Conservation (phyloP, 2,888 invertebrate genomes). For the Geotrupes spiniger region DNA sequence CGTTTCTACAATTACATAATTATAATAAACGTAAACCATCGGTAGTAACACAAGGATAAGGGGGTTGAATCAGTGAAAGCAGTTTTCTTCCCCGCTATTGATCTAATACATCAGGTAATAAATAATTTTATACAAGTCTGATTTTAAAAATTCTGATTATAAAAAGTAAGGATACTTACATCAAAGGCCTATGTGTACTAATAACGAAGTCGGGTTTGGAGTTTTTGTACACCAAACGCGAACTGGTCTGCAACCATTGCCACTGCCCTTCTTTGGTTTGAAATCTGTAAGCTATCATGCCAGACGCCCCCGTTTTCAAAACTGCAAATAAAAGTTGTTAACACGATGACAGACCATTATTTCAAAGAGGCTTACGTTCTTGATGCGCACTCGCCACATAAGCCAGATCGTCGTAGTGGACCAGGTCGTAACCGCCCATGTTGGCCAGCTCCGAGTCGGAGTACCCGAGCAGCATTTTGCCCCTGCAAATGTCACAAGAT, state of each 20-base stretch:
- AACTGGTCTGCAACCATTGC: conserved; percentile 98
- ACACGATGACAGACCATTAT: too few species aligned
- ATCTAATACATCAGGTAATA: too few species aligned
- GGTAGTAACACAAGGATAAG: too few species aligned
- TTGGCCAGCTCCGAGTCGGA: conserved; percentile 87
- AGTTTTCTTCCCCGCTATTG: too few species aligned
- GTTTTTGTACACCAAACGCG: conserved; percentile 97
- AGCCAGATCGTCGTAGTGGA: conserved; percentile 96
- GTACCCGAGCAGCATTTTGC: conserved; percentile 92
- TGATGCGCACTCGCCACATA: conserved; percentile 99
- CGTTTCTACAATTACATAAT: too few species aligned
- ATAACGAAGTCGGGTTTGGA: conserved; percentile 99
- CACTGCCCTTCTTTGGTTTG: conserved; percentile 91
- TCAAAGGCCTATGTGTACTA: conserved; percentile 96
- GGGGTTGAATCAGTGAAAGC: too few species aligned
- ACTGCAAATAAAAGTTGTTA: too few species aligned
- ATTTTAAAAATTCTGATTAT: not conserved
- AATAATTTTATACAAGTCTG: too few species aligned
- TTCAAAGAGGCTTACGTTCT: conserved; percentile 83
- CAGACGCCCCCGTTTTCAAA: conserved; percentile 97
- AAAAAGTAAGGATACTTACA: conserved; percentile 65
- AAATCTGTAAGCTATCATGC: conserved; percentile 97
- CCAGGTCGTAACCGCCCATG: conserved; percentile 95
- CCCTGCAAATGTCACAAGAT: conserved; percentile 58
- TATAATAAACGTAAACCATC: too few species aligned